A percentile compares a stretch with the other conserved stretches of the same genome.
Conservation (phyloP, 2,888 invertebrate species). For the Theristus sp. region DNA sequence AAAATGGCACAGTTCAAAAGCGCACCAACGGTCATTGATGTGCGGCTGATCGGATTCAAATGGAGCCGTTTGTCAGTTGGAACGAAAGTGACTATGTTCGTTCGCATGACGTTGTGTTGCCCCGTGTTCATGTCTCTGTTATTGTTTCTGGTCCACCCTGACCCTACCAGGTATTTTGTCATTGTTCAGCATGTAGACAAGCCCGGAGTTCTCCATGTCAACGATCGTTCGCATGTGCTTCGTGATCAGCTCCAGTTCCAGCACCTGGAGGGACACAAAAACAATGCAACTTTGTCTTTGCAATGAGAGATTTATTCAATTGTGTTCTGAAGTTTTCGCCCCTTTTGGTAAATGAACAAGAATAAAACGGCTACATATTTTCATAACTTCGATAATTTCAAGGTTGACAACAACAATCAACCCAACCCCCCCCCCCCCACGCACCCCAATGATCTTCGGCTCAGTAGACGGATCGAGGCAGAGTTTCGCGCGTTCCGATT, state of each 20-base stretch:
- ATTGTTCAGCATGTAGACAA: conserved; percentile 92
- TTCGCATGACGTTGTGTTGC: too few relatives aligned
- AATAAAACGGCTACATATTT: too few relatives aligned
- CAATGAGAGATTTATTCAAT: too few relatives aligned
- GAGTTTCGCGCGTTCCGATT: conserved; percentile 87
- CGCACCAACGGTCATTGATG: too few relatives aligned
- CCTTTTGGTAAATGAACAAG: too few relatives aligned
- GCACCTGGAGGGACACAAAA: conserved; percentile 36
- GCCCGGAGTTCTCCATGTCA: conserved; percentile 96
- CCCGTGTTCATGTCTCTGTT: too few relatives aligned
- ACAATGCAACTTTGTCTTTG: neutral
- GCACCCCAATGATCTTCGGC: conserved; percentile 67
- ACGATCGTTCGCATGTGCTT: conserved; percentile 96
- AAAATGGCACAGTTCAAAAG: neutral
- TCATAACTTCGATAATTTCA: too few relatives aligned
- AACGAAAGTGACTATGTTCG: too few relatives aligned
- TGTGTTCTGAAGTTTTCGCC: too few relatives aligned
- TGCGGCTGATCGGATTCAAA: neutral
- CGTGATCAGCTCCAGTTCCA: conserved; percentile 91
- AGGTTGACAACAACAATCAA: neutral
- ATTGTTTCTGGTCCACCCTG: too few relatives aligned
- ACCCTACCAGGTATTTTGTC: conserved; percentile 61
- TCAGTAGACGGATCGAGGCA: conserved; percentile 95
- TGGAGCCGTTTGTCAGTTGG: neutral
- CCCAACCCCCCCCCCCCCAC: neutral